A percentile compares a stretch with the other conserved stretches of the same genome.
Evolutionary conservation across 2,888 invertebrate genomes (phyloP).

Genomic region (Cylindroiulus punctatus): DNA sequence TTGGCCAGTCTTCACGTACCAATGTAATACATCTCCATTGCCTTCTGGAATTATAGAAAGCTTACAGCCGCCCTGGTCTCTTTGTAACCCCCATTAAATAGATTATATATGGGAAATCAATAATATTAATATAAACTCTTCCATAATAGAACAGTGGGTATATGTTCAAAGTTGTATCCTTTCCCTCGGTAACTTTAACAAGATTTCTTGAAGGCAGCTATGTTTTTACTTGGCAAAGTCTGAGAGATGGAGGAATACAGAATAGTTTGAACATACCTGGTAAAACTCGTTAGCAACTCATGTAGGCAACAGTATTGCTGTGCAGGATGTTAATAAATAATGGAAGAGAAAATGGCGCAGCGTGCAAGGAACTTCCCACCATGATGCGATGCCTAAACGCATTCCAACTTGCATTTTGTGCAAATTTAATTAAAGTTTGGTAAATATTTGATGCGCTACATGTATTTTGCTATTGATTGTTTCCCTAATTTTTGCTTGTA

Average conservation of each 20-base stretch:
- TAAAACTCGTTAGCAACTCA: background rate
- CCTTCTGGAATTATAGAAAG: background rate
- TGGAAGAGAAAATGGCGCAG: slow-evolving; percentile 24
- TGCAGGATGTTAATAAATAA: background rate
- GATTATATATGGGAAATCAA: slow-evolving; percentile 44
- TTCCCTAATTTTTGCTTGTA: slow-evolving; percentile 31
- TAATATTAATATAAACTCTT: slow-evolving; percentile 40
- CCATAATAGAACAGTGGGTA: background rate
- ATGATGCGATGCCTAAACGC: background rate
- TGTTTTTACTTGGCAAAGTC: background rate
- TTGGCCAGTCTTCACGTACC: background rate
- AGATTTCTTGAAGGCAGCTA: background rate
- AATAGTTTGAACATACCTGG: background rate
- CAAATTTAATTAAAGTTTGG: slow-evolving; percentile 37
- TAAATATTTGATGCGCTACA: slow-evolving; percentile 45
- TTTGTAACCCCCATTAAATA: slow-evolving; percentile 11
- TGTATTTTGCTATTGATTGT: slow-evolving; percentile 39
- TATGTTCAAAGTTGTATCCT: background rate
- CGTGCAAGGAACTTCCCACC: background rate
- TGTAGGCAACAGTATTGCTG: background rate
- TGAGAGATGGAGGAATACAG: background rate
- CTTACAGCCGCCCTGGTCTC: background rate
- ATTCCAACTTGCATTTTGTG: slow-evolving; percentile 22
- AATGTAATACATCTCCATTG: background rate
- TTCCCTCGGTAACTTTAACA: background rate